These are phyloP conservation scores for Drosophila grimshawi DNA, from an alignment of 1,140 invertebrate genomes.

Conservation along the genomic window DNA sequence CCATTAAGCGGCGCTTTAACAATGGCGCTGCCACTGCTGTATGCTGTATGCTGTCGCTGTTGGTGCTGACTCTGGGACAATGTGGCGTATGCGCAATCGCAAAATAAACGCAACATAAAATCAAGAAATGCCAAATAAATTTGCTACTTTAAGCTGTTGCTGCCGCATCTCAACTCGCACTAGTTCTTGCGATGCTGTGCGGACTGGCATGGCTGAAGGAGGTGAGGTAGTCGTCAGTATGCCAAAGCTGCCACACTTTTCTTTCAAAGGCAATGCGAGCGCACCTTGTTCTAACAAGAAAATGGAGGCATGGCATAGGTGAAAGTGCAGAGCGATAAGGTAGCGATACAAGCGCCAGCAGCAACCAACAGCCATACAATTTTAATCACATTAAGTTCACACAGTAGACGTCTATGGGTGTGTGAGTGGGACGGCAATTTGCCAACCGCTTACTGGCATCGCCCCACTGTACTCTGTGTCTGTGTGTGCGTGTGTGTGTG, in stretches of 20 bases:
- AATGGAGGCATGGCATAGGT: slow-evolving; percentile 27
- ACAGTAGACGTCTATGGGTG: slow-evolving; percentile 35
- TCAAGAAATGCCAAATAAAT: slow-evolving; percentile 74
- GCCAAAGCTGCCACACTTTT: slow-evolving; percentile 64
- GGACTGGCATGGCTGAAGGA: neutral
- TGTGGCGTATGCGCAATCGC: slow-evolving; percentile 62
- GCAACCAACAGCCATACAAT: slow-evolving; percentile 75
- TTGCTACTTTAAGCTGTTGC: slow-evolving; percentile 67
- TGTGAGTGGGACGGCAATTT: slow-evolving; percentile 8
- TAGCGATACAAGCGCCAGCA: slow-evolving; percentile 18
- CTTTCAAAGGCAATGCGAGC: slow-evolving; percentile 54
- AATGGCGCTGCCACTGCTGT: slow-evolving; percentile 22
- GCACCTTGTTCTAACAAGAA: slow-evolving; percentile 31
- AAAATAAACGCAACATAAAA: slow-evolving; percentile 78
- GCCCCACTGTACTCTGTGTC: neutral
- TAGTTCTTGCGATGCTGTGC: slow-evolving; percentile 1
- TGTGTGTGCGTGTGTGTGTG: slow-evolving; percentile 17
- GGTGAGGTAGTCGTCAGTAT: slow-evolving; percentile 36
- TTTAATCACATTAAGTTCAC: slow-evolving; percentile 80
- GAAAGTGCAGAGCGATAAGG: slow-evolving; percentile 44
- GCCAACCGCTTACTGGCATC: slow-evolving; percentile 18
- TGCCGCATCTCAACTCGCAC: slow-evolving; percentile 13
- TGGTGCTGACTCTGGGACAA: slow-evolving; percentile 18
- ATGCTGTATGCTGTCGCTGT: neutral
- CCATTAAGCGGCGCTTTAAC: slow-evolving; percentile 67